Percentiles rank a stretch among this genome's conserved stretches.
Evolutionary conservation across 2,113 vertebrate genomes (phyloP).

Genomic region (Fukomys damarensis): DNA sequence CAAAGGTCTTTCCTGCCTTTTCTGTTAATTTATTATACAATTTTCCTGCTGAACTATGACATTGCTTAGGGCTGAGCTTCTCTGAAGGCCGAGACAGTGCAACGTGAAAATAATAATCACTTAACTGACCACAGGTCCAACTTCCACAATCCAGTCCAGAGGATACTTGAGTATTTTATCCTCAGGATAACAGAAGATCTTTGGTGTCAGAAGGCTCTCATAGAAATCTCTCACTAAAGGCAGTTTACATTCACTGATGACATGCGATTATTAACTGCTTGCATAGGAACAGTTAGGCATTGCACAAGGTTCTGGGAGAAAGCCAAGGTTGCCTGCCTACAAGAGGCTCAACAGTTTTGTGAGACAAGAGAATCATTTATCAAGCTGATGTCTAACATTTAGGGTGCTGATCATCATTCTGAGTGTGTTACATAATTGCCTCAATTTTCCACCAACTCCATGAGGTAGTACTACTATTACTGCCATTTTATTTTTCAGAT

Average conservation of each 20-base stretch:
- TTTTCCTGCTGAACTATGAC: background rate
- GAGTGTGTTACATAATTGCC: background rate
- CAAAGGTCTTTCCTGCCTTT: background rate
- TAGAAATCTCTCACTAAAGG: background rate
- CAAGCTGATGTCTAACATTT: background rate
- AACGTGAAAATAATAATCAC: background rate
- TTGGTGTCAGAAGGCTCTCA: background rate
- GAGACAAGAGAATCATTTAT: background rate
- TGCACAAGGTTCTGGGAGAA: background rate
- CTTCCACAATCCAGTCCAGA: background rate
- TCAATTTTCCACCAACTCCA: background rate
- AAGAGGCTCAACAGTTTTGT: background rate
- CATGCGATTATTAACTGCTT: background rate
- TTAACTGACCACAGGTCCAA: background rate
- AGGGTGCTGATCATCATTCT: background rate
- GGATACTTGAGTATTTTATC: background rate
- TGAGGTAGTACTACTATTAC: background rate
- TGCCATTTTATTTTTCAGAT: background rate
- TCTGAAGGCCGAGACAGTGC: background rate
- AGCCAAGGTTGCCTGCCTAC: background rate
- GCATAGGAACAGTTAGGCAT: background rate
- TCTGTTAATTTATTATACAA: background rate
- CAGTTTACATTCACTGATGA: background rate
- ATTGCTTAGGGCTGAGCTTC: background rate
- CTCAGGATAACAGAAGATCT: background rate